Base-by-base conservation (phyloP, 1,140 invertebrate genomes). In the Galendromus occidentalis region DNA sequence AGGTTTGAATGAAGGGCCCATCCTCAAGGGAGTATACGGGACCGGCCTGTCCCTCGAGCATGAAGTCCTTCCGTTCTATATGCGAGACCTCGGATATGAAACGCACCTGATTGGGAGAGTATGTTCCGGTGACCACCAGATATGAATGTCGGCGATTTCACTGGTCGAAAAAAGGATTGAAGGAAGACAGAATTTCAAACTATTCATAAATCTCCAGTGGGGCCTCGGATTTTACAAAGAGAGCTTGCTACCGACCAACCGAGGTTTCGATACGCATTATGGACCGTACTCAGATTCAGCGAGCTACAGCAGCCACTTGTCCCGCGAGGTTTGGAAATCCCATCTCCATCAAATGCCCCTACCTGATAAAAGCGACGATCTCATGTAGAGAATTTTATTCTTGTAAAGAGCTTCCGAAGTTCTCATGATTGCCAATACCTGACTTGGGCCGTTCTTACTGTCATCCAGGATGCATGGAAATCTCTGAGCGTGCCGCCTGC, bases 191-290 rank as follows among this genome's bases (percentile, higher is more conserved):
- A n/a, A n/a, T n/a, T n/a, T n/a, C n/a, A n/a, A n/a, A n/a, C n/a
- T n/a, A n/a, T n/a, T n/a, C n/a, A n/a, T n/a, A n/a, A n/a, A n/a
- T n/a, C 22, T 7, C 2, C 18, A 69, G 76, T 91, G 89, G 89
- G 88, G 91, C 71, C 76, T 89, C 63, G 88, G 87, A 1, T 84
- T 80, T 68, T 82, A 80, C 66, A 79, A 80, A 39, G 79, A 77
- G n/a, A 81, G 83, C 66, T 88, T 85, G 70, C 84, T 86, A 4
- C 88, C 88, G 0, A 83, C 82, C 9, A 79, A 76, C 25, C 79
- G 88, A 18, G 88, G 88, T 22, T 91, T 91, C 71, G 85, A 89
- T 68, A 80, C 82, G 2, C 86, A 88, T 72, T 88, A 83, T 72
- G 88, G 88, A 12, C 88, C 87, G 72, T 87, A 83, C 80, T 82